Evolutionary conservation across 2,888 invertebrate species (phyloP).

Genomic region (Panzeria rudis): DNA sequence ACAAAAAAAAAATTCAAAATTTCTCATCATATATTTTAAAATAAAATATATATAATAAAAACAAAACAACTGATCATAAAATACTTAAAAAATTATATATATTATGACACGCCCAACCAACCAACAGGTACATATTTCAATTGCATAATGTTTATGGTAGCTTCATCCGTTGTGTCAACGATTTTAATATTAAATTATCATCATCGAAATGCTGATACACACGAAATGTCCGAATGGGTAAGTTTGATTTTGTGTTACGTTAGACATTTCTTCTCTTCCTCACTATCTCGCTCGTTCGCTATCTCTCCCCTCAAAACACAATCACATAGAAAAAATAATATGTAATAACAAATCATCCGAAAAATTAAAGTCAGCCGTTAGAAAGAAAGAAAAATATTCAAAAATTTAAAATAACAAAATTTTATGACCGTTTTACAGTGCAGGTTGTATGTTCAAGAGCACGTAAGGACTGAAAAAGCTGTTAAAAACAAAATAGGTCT

Average conservation of each 20-base stretch:
- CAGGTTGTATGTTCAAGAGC: constrained; percentile 9
- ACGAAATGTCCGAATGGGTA: constrained; percentile 99
- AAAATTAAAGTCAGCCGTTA: constrained; percentile 1
- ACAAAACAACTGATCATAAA: constrained; percentile 61
- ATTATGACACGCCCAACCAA: constrained; percentile 82
- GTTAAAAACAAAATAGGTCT: background rate
- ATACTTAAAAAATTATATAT: constrained; percentile 64
- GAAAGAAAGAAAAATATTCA: background rate
- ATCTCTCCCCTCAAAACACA: constrained; percentile 24
- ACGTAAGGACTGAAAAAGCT: background rate
- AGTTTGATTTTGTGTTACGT: constrained; percentile 81
- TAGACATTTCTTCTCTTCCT: constrained; percentile 39
- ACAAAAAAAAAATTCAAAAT: constrained; percentile 53
- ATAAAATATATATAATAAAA: constrained; percentile 42
- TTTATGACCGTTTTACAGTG: background rate
- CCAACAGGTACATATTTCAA: constrained; percentile 96
- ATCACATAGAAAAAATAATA: background rate
- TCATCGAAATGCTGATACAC: constrained; percentile 98
- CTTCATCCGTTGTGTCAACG: constrained; percentile 98
- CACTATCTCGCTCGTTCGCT: constrained; percentile 24
- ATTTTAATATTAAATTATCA: constrained; percentile 99
- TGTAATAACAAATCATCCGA: background rate
- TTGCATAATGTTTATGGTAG: constrained; percentile 99
- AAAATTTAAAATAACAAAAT: constrained; percentile 16
- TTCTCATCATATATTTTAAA: constrained; percentile 16